Evolutionary conservation across 2,113 vertebrate genomes (phyloP).

Genomic region (Thalassarche chlororhynchos): DNA sequence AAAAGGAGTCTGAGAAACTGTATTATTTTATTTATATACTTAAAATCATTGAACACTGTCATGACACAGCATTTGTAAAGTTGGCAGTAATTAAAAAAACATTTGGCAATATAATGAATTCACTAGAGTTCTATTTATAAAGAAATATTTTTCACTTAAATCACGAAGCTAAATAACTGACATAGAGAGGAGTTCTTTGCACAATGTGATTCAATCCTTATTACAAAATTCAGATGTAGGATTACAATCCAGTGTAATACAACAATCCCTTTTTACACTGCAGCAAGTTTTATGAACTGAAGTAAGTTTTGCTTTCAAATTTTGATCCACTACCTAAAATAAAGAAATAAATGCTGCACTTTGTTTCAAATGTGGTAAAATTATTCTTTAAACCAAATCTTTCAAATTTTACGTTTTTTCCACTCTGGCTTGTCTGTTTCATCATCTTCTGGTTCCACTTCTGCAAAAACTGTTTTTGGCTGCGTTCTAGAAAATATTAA

Average conservation of each 20-base stretch:
- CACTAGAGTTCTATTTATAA: not conserved
- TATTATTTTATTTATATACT: not conserved
- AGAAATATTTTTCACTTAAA: not conserved
- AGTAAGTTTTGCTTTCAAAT: not conserved
- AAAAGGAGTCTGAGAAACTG: not conserved
- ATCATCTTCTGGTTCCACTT: constrained; percentile 91
- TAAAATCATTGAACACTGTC: not conserved
- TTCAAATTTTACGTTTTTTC: constrained; percentile 98
- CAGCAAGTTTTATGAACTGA: not conserved
- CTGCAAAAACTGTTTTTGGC: constrained; percentile 91
- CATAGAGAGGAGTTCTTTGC: not conserved
- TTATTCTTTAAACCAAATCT: not conserved
- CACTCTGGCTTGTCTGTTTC: constrained; percentile 92
- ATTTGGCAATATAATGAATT: not conserved
- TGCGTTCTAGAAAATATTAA: constrained; percentile 85
- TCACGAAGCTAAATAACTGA: not conserved
- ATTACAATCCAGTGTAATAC: not conserved
- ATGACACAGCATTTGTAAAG: not conserved
- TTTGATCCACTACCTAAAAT: not conserved
- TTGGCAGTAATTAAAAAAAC: not conserved
- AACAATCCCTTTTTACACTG: not conserved
- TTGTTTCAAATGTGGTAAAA: not conserved
- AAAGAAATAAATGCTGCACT: not conserved
- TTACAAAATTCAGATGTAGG: constrained; percentile 9
- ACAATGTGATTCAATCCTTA: not conserved